A percentile compares a stretch with the other conserved stretches of the same genome.
Conservation (phyloP, 2,113 vertebrate species). For the Octodon degus region DNA sequence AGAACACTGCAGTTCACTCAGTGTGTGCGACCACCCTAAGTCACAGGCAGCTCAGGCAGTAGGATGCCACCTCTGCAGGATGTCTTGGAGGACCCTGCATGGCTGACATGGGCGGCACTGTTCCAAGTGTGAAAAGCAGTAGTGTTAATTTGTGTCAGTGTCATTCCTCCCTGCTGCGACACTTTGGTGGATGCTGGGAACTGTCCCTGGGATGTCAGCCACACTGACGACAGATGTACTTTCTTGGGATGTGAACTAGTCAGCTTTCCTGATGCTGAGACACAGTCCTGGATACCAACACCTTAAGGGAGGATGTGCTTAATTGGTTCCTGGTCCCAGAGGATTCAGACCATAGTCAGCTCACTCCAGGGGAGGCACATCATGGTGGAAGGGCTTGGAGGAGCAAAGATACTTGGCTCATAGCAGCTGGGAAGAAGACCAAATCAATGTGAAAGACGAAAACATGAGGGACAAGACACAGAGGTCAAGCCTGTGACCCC, state of each 20-base stretch:
- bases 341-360: not conserved
- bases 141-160: not conserved
- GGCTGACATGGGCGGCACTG: accelerated
- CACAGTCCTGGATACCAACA: not conserved
- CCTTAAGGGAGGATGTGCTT: not conserved
- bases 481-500: not conserved
- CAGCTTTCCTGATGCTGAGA: not conserved
- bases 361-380: not conserved
- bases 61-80: not conserved
- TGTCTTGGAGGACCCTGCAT: not conserved
- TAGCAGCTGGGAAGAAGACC: not conserved
- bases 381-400: not conserved
- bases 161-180: not conserved
- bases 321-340: not conserved
- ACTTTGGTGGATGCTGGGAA: not conserved
- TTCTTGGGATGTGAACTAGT: not conserved
- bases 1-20: not conserved
- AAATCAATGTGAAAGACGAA: not conserved
- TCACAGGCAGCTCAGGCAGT: not conserved
- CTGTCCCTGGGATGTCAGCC: not conserved
- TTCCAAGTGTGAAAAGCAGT: not conserved
- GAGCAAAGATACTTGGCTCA: not conserved
- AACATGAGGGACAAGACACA: not conserved
- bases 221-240: not conserved
- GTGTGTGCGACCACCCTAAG: too few relatives aligned